Evolutionary conservation across 2,888 invertebrate species (phyloP).

Genomic region (Aleiodes alternator): DNA sequence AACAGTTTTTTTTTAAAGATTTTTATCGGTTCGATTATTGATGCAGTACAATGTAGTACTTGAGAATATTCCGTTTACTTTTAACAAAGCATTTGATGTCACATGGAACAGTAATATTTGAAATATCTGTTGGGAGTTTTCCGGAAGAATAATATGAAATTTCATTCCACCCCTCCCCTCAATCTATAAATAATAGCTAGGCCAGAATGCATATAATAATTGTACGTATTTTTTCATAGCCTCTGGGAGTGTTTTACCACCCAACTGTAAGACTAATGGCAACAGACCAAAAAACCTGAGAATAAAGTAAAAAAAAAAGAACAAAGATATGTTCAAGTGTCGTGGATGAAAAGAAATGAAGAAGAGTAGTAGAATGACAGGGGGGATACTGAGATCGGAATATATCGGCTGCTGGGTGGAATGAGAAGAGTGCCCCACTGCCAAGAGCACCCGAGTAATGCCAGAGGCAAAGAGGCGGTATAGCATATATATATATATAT

Average conservation of each 20-base stretch:
- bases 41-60: neutral
- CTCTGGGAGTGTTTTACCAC: no score
- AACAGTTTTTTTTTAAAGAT: conserved; percentile 12
- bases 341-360: conserved; percentile 27
- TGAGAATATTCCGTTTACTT: neutral
- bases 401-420: conserved; percentile 17
- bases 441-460: conserved; percentile 25
- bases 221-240: no score
- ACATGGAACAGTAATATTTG: no score
- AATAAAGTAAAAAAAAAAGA: conserved; percentile 35
- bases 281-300: neutral
- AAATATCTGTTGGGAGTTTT: no score
- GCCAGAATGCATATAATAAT: no score
- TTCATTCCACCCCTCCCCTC: no score
- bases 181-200: no score
- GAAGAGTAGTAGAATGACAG: conserved; percentile 23
- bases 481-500: no score
- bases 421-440: conserved; percentile 28
- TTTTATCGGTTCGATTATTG: neutral
- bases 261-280: no score
- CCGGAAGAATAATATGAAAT: no score
- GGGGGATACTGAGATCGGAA: neutral
- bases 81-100: neutral
- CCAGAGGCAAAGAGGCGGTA: conserved; percentile 42
- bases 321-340: conserved; percentile 39